phyloP scores from a whole-genome alignment of 2,888 invertebrate species.

The Holacanthella duospinosa region DNA sequence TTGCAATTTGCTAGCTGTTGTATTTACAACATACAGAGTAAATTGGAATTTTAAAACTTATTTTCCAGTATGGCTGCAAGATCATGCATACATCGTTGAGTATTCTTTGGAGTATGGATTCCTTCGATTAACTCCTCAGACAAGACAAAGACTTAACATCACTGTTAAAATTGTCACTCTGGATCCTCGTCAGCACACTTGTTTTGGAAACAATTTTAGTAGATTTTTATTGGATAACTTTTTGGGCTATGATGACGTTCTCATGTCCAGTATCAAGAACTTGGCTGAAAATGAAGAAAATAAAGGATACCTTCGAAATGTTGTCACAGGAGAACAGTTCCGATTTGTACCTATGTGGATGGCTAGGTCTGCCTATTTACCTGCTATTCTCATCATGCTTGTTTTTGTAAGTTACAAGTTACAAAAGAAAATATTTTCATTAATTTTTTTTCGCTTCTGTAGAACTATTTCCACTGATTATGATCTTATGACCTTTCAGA shows the following conservation, averaged over 20 bases:
- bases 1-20: not conserved
- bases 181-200: slow-evolving; percentile 77
- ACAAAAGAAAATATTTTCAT: not conserved
- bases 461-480: slow-evolving; percentile 3
- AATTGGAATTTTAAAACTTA: not conserved
- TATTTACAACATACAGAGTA: not conserved
- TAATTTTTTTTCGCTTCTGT: not conserved
- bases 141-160: slow-evolving; percentile 76
- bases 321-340: slow-evolving; percentile 96
- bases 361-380: slow-evolving; percentile 85
- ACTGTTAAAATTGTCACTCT: slow-evolving; percentile 77
- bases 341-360: slow-evolving; percentile 96
- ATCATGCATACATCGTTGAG: slow-evolving; percentile 85
- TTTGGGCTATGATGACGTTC: slow-evolving; percentile 90
- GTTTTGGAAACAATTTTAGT: slow-evolving; percentile 88
- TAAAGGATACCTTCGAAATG: slow-evolving; percentile 90
- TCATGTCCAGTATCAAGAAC: slow-evolving; percentile 92
- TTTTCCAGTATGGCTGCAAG: slow-evolving; percentile 56
- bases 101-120: slow-evolving; percentile 97
- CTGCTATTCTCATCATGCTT: slow-evolving; percentile 94
- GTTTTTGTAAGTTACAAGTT: slow-evolving; percentile 77
- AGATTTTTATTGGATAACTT: slow-evolving; percentile 82
- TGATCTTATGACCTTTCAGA: slow-evolving; percentile 58
- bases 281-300: slow-evolving; percentile 93
- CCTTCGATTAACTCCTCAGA: slow-evolving; percentile 69